Base-by-base conservation (phyloP, 2,113 vertebrate species). In the Gallinago paraguaiae region DNA sequence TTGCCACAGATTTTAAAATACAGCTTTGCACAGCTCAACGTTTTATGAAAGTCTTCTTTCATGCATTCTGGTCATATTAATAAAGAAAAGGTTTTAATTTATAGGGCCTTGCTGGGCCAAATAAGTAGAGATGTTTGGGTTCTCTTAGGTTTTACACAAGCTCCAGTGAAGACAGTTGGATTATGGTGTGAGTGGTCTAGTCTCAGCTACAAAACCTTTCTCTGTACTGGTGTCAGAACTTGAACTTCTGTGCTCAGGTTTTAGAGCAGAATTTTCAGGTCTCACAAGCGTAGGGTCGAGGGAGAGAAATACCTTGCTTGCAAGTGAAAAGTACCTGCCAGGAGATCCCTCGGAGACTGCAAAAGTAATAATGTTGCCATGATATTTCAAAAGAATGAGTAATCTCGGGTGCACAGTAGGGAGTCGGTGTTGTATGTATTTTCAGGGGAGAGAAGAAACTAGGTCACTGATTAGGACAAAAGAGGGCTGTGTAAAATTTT, bases 211-310 rank as follows among this genome's bases (percentile, higher is more conserved):
- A 41, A 86, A 46, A 50, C 8, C 11, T 89, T 83, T n/a, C 7
- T 41, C 20, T 67, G 0, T 27, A 37, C 19, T 11, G 2, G 4
- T 3, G 4, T 5, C 16, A 46, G 30, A 71, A 10, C 31, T 84
- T 46, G 35, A 74, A 63, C 43, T 63, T 87, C 27, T 6, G 12
- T 15, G 12, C 16, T 45, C 9, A 3, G 46, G 5, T 70, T 70
- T 78, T 68, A 79, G 39, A 50, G 54, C 2, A 28, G 72, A 87
- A 74, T 81, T 67, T 89, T 9, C 51, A 33, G 24, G 14, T 78
- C 27, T 78, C 2, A 0, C 13, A 79, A 6, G 9, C 0, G 0
- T 13, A 43, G 37, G 27, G 16, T 57, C 0, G 3, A 53, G 10
- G 28, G 48, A 59, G 15, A 51, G 25, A 76, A 86, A 77, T 50